Conservation (phyloP, 2,113 vertebrate species). For the Myrmophylax atrothorax region DNA sequence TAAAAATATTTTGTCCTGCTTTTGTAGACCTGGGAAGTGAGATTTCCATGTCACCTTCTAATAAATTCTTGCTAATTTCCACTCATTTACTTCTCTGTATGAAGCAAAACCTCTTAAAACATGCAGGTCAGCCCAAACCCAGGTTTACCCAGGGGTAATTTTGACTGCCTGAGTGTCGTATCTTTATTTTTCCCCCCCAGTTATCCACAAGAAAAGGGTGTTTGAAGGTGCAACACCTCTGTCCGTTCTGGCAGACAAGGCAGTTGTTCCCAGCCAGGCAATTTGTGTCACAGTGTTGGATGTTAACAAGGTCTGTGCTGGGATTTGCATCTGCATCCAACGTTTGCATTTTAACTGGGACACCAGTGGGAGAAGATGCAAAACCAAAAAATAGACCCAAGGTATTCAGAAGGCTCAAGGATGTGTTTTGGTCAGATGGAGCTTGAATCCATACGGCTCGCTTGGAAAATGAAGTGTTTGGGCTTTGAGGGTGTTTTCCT, state of each 20-base stretch:
- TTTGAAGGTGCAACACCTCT: background rate
- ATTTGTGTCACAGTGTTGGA: rapidly evolving
- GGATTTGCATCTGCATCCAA: background rate
- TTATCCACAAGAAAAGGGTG: background rate
- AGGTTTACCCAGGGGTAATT: background rate
- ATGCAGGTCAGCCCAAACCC: background rate
- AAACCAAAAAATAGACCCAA: background rate
- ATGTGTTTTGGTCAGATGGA: background rate
- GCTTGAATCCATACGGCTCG: background rate
- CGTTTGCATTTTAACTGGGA: background rate
- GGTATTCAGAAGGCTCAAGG: background rate
- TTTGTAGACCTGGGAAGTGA: background rate
- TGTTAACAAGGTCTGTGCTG: background rate
- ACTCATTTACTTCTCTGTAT: background rate
- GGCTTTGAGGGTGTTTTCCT: background rate
- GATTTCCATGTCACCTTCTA: background rate
- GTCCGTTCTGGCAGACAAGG: background rate
- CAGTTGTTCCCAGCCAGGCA: background rate
- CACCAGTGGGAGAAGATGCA: background rate
- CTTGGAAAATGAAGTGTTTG: background rate
- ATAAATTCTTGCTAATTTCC: background rate
- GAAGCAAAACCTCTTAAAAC: background rate
- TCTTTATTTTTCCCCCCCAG: background rate
- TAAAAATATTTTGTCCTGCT: background rate
- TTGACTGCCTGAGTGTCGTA: background rate